phyloP scores from a whole-genome alignment of 2,113 vertebrate species.

The Piaya cayana region DNA sequence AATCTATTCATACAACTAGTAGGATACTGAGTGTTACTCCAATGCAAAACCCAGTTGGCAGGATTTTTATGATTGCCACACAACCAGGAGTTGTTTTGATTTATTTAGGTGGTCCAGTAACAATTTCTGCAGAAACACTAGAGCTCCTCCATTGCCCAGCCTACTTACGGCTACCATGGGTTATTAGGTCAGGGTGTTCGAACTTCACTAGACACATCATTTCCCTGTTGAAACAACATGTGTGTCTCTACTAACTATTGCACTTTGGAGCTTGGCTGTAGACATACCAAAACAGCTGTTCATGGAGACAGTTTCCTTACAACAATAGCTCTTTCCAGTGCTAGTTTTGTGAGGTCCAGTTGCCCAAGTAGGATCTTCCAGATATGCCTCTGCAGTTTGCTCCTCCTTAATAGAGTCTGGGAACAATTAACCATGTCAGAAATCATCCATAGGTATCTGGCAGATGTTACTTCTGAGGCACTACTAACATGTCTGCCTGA shows the following conservation, averaged over 20 bases:
- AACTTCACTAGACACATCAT: fast-evolving
- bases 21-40: not conserved
- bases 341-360: not conserved
- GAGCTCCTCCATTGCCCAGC: not conserved
- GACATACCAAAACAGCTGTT: not conserved
- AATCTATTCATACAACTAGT: not conserved
- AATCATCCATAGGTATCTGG: not conserved
- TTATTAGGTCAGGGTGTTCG: not conserved
- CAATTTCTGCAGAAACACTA: not conserved
- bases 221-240: not conserved
- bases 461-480: not conserved
- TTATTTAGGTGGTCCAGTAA: not conserved
- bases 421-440: not conserved
- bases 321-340: not conserved
- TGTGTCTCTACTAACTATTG: not conserved
- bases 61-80: not conserved
- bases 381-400: not conserved
- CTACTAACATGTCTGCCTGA: not conserved
- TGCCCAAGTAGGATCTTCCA: not conserved
- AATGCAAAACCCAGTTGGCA: not conserved
- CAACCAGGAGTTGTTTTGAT: not conserved
- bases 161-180: not conserved
- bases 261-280: not conserved
- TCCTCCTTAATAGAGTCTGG: not conserved
- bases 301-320: not conserved